Evolutionary conservation across 2,113 vertebrate genomes (phyloP).

Genomic region (Urocolius indicus): DNA sequence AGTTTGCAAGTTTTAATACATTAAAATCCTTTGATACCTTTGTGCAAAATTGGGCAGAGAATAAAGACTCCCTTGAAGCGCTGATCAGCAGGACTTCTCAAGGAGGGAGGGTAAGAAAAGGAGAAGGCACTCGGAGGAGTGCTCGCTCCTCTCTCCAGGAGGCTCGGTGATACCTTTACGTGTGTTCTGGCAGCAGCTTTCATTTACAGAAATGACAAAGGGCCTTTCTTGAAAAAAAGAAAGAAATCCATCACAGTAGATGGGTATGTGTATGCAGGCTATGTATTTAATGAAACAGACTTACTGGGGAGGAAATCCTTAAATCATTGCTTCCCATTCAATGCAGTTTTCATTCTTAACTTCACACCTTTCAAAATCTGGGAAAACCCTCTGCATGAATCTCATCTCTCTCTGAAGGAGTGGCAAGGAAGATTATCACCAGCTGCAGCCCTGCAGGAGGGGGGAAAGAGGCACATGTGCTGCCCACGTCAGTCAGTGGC

Average conservation of each 20-base stretch:
- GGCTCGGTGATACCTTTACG: background rate
- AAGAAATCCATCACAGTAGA: background rate
- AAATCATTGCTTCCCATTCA: background rate
- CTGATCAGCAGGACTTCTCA: background rate
- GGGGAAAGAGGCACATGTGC: rapidly evolving
- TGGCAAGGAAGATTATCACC: background rate
- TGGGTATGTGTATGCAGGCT: background rate
- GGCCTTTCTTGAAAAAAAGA: background rate
- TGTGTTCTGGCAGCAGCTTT: background rate
- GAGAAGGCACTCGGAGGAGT: background rate
- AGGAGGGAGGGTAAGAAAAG: background rate
- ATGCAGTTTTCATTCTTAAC: background rate
- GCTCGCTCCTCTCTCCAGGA: background rate
- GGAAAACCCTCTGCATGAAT: background rate
- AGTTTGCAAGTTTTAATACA: conserved; percentile 15
- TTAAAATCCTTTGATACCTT: conserved; percentile 43
- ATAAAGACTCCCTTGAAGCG: conserved; percentile 11
- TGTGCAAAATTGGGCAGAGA: conserved; percentile 33
- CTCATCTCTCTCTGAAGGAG: background rate
- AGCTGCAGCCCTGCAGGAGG: background rate
- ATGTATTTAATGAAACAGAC: background rate
- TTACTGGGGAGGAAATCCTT: background rate
- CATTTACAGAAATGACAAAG: background rate
- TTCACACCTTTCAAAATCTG: background rate
- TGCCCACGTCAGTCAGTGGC: rapidly evolving